Evolutionary conservation across 2,888 invertebrate species (phyloP).

Genomic region (Drosophila neotestacea): DNA sequence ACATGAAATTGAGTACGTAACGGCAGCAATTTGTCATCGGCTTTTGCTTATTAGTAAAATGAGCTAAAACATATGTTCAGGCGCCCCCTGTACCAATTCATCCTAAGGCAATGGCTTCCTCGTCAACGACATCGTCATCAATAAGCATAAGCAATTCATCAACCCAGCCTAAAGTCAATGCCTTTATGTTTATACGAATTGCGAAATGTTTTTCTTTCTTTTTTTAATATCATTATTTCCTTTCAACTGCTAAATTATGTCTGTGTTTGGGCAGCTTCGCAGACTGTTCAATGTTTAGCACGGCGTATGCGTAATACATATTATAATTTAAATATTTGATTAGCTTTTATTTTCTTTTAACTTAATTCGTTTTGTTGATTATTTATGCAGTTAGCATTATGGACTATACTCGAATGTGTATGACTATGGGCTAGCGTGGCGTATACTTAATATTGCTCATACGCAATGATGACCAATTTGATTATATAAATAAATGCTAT

Average conservation of each 20-base stretch:
- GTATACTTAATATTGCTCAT: constrained; percentile 47
- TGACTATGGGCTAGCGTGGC: constrained; percentile 6
- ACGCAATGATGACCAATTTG: constrained; percentile 47
- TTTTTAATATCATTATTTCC: constrained; percentile 9
- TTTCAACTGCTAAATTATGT: background rate
- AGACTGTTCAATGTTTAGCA: constrained; percentile 8
- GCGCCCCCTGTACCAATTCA: background rate
- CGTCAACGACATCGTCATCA: constrained; percentile 51
- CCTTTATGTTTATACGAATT: background rate
- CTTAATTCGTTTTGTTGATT: constrained; percentile 36
- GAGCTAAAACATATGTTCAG: constrained; percentile 75
- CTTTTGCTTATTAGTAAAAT: constrained; percentile 75
- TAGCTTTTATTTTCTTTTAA: constrained; percentile 34
- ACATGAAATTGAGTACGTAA: constrained; percentile 60
- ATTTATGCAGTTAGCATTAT: constrained; percentile 34
- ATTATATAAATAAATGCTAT: constrained; percentile 52
- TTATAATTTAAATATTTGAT: constrained; percentile 41
- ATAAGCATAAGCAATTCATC: constrained; percentile 62
- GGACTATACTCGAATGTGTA: constrained; percentile 1
- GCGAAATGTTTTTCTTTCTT: constrained; percentile 30
- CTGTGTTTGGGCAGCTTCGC: background rate
- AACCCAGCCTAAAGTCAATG: constrained; percentile 11
- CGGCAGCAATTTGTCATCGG: constrained; percentile 72
- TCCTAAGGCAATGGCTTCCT: constrained; percentile 23
- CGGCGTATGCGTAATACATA: constrained; percentile 50